Evolutionary conservation across 2,888 invertebrate species (phyloP).

Genomic region (Trachelus stipa): DNA sequence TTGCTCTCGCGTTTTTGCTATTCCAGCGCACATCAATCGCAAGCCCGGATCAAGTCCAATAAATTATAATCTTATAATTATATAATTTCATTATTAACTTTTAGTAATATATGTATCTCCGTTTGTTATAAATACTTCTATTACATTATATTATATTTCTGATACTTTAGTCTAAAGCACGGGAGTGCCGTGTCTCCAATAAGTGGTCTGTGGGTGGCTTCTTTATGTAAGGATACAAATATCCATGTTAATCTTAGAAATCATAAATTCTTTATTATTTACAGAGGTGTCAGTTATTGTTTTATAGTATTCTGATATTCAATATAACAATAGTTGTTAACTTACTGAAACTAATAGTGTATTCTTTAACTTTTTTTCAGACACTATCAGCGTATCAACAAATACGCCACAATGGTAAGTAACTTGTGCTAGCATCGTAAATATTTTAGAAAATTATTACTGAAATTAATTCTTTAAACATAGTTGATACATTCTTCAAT

Average conservation of each 20-base stretch:
- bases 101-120: not conserved
- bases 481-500: not conserved
- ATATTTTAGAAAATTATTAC: not conserved
- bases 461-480: not conserved
- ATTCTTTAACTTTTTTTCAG: not conserved
- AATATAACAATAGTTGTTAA: not conserved
- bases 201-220: not conserved
- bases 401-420: not conserved
- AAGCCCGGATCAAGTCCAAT: too few species aligned
- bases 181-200: too few species aligned
- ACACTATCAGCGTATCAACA: not conserved
- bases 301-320: not conserved
- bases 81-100: not conserved
- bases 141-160: not conserved
- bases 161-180: not conserved
- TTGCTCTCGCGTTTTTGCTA: too few species aligned
- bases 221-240: not conserved
- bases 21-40: too few species aligned
- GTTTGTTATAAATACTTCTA: not conserved
- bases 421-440: not conserved
- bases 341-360: not conserved
- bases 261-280: not conserved
- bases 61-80: not conserved
- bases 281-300: not conserved
- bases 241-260: not conserved